Percentiles rank a stretch among this genome's conserved stretches.
These are phyloP conservation scores for Apistogramma diplotaenia DNA, from an alignment of 2,113 vertebrate genomes.

Conservation along the genomic window DNA sequence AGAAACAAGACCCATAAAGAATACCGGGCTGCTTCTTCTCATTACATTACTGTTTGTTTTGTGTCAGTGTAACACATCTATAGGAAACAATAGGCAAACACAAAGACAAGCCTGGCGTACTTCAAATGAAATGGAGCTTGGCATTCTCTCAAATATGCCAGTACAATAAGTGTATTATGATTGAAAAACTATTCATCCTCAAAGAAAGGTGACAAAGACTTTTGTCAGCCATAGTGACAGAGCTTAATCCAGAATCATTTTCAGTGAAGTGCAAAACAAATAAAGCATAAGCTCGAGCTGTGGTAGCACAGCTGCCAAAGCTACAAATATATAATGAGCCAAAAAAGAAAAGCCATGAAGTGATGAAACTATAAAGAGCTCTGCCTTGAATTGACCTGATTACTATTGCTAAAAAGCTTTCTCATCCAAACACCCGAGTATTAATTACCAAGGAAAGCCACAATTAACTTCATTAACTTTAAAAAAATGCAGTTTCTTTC, in stretches of 20 bases:
- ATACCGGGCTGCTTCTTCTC: conserved; percentile 33
- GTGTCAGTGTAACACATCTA: conserved; percentile 6
- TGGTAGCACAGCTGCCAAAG: neutral
- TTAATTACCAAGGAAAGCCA: neutral
- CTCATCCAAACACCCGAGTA: neutral
- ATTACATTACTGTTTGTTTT: conserved; percentile 30
- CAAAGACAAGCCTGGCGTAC: neutral
- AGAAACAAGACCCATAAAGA: conserved; percentile 19
- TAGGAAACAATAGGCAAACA: neutral
- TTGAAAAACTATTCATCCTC: neutral
- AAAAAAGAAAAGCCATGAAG: neutral
- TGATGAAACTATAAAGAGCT: neutral
- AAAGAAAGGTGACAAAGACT: neutral
- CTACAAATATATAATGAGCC: neutral
- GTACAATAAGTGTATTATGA: conserved; percentile 12
- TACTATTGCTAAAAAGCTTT: neutral
- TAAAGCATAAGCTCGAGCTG: neutral
- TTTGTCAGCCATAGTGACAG: neutral
- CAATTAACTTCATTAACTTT: neutral
- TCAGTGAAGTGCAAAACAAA: conserved; percentile 8
- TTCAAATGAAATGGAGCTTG: neutral
- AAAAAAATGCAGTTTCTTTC: neutral
- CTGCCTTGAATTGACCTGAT: neutral
- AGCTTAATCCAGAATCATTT: neutral
- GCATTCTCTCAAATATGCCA: neutral